Base-by-base conservation (phyloP, 2,113 vertebrate species). In the Poecilia latipinna region DNA sequence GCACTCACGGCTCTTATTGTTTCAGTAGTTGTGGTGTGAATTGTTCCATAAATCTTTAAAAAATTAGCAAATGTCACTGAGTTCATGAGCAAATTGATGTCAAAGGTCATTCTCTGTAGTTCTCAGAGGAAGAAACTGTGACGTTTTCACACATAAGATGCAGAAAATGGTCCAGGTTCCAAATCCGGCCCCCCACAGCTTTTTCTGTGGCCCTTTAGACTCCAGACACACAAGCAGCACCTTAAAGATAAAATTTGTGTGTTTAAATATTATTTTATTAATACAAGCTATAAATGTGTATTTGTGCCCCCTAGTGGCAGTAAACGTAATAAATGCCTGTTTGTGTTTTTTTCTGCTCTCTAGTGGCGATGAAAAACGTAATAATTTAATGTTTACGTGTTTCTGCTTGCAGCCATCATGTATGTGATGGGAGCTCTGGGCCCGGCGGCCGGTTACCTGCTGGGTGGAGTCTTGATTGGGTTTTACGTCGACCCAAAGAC, bases 351-450 rank as follows among this genome's bases (percentile, higher is more conserved):
- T 35, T 64, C 3, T 64, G 48, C 3, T 29, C 0, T 39, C 13
- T 24, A 4, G 44, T 64, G 42, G 17, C n/a, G 3, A 1, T 19
- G 7, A 63, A 28, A 70, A 4, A 3, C 5, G 8, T 31, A 48
- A 48, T 17, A 29, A 29, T 10, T 19, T 1, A 3, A 11, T 65
- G 24, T 12, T 61, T 11, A 60, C 6, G 0, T 67, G n/a, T 28
- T 68, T 24, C 29, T 69, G n/a, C 26, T 68, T 19, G 26, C 79
- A 91, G 98, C 98, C 66, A 95, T 99, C 93, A 99, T 99, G 97
- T 99, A 99, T 0, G 97, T 99, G 81, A 99, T 99, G 98, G 98
- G 98, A 90, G 98, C 98, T 0, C 95, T 99, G 12, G 98, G 98
- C 32, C 98, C 98, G 15, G 98, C 98, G 0, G 98, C 96, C 72